Percentiles rank a stretch among this genome's conserved stretches.
These are phyloP conservation scores for Ammospiza caudacuta DNA, from an alignment of 2,113 vertebrate genomes.

Conservation along the genomic window DNA sequence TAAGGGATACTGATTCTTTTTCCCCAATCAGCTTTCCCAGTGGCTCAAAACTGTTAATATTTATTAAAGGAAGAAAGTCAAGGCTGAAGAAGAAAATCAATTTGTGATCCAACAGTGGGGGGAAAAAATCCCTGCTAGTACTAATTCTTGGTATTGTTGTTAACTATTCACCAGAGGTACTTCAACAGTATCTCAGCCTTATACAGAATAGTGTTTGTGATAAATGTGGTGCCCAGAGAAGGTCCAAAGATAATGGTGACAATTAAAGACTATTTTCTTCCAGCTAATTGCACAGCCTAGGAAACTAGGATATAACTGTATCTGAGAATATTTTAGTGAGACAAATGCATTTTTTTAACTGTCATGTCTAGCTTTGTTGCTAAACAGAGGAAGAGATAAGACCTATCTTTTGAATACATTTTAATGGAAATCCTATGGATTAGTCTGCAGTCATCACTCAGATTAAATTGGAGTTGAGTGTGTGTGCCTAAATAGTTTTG, in stretches of 20 bases:
- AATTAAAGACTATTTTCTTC: neutral
- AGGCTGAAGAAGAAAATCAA: constrained; percentile 1
- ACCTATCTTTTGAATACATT: neutral
- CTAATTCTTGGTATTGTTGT: neutral
- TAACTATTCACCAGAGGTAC: neutral
- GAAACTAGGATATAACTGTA: neutral
- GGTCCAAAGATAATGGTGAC: neutral
- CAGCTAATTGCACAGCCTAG: neutral
- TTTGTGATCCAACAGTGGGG: neutral
- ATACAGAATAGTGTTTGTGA: neutral
- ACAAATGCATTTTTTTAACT: neutral
- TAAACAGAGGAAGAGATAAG: neutral
- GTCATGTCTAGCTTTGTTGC: neutral
- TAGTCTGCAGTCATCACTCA: neutral
- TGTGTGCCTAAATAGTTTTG: neutral
- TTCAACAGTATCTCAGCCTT: neutral
- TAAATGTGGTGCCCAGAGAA: neutral
- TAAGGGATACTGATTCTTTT: neutral
- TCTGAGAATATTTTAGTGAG: neutral
- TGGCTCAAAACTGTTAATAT: neutral
- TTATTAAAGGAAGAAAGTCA: neutral
- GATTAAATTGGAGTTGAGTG: neutral
- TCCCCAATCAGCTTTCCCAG: neutral
- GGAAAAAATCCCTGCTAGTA: neutral
- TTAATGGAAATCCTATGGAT: neutral